phyloP scores from a whole-genome alignment of 1,140 invertebrate species.

The Sarcophaga peregrina region DNA sequence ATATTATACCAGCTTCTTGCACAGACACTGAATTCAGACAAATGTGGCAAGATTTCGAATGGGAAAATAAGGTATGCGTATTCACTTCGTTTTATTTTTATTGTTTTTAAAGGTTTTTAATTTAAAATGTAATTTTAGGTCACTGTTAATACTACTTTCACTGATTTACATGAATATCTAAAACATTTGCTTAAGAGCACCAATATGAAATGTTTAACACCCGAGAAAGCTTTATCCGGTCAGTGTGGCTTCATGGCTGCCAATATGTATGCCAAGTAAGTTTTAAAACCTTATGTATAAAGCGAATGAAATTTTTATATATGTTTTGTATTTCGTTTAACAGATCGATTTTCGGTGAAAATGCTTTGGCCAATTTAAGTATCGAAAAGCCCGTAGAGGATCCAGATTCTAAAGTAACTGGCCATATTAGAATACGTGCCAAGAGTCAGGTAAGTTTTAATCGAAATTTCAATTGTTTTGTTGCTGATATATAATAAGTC shows the following conservation, averaged over 20 bases:
- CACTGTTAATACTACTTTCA: slow-evolving; percentile 94
- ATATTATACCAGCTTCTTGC: slow-evolving; percentile 97
- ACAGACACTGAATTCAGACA: slow-evolving; percentile 95
- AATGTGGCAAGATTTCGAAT: slow-evolving; percentile 99
- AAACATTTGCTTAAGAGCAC: slow-evolving; percentile 93
- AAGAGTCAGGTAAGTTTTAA: slow-evolving; percentile 88
- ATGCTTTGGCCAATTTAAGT: slow-evolving; percentile 97
- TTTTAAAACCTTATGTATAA: slow-evolving; percentile 27
- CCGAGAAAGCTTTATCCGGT: slow-evolving; percentile 93
- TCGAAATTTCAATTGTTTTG: slow-evolving; percentile 30
- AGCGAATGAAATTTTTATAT: neutral
- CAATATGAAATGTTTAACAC: slow-evolving; percentile 99
- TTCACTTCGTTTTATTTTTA: slow-evolving; percentile 38
- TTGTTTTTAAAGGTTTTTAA: slow-evolving; percentile 42
- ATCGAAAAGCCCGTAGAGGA: slow-evolving; percentile 95
- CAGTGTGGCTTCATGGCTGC: slow-evolving; percentile 99
- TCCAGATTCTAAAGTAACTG: slow-evolving; percentile 88
- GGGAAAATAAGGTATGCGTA: slow-evolving; percentile 95
- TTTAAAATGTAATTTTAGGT: slow-evolving; percentile 70
- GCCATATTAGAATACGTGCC: slow-evolving; percentile 96
- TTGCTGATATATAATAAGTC: too few relatives aligned
- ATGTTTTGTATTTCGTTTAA: neutral
- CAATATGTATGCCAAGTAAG: slow-evolving; percentile 91
- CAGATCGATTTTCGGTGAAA: slow-evolving; percentile 98
- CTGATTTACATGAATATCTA: slow-evolving; percentile 93